Base-by-base conservation (phyloP, 1,140 invertebrate genomes). In the Saccostrea echinata region DNA sequence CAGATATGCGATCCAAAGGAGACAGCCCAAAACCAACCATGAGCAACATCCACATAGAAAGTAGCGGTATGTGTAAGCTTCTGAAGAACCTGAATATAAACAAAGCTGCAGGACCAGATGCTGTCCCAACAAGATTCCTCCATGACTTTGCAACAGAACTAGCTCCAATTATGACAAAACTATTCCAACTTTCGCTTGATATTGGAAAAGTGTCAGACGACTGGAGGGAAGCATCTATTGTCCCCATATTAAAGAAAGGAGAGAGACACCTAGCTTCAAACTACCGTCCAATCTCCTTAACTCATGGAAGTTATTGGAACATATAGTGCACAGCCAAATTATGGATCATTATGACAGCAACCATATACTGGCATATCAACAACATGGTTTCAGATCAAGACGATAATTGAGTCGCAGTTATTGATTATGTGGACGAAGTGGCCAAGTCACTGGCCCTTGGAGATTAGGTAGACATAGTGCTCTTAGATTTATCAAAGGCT, bases 201-300 rank as follows among this genome's bases (percentile, higher is more conserved):
- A 84, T 64, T 51, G 86, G 90, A 76, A 27, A 52, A 27, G 52
- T 90, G 52, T 88, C 86, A 84, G 24, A 57, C 13, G 88, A 89
- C 53, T 89, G 90, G 83, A 90, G 64, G 61, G 13, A 85, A n/a
- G 86, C 89, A 30, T 82, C 83, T 18, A 80, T 88, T 24, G 64
- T 88, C 27, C 61, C 86, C 0, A 27, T 91, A 35, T 91, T 84
- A 30, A 89, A 91, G n/a, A 91, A 90, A 83, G 91, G 87, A 4
- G 86, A 90, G 21, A 82, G 51, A 52, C 35, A 82, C 33, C 18
- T 30, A 21, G 51, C 83, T 30, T 55, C 87, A 43, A 85, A 88
- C 64, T 84, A 88, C 30, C 33, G 61, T 9, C 57, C n/a, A 53
- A 80, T 84, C 12, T 87, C 86, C 11, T 24, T 84, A 16, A 88